Conservation (phyloP, 2,797 vertebrate genomes). For the Periparus ater region DNA sequence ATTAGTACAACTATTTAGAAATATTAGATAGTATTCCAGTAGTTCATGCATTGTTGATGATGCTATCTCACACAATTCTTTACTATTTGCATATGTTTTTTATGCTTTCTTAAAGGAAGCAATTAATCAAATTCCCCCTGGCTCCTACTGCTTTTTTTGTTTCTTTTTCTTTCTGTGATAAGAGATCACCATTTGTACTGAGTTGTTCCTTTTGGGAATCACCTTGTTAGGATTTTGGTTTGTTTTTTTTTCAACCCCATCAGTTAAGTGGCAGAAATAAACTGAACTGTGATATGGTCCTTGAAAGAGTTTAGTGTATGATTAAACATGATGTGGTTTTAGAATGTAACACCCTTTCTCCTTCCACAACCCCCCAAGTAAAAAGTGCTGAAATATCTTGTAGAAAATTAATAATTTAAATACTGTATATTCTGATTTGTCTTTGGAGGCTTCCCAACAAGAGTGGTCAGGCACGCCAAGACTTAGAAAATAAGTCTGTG, state of each 20-base stretch:
- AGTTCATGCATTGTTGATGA: neutral
- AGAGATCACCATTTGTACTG: neutral
- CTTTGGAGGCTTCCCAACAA: neutral
- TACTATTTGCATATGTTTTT: neutral
- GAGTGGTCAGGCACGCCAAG: neutral
- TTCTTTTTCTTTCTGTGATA: neutral
- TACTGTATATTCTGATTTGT: neutral
- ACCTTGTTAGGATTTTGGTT: neutral
- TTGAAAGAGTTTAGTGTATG: neutral
- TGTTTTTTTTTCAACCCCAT: neutral
- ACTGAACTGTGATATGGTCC: neutral
- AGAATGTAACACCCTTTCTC: neutral
- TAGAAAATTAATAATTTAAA: neutral
- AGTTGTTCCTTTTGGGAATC: neutral
- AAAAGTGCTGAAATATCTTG: neutral
- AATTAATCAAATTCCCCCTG: slow-evolving; percentile 6
- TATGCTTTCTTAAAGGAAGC: slow-evolving; percentile 7
- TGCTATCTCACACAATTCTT: neutral
- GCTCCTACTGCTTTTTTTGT: neutral
- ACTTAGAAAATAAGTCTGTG: neutral
- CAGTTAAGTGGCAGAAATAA: neutral
- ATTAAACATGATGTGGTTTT: neutral
- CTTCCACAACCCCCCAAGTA: neutral
- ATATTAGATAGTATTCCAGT: neutral
- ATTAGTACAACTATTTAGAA: neutral